Evolutionary conservation across 2,797 vertebrate species (phyloP), one percentile per base, ranked within the genome.

Genomic region (Heterohyrax brucei): DNA sequence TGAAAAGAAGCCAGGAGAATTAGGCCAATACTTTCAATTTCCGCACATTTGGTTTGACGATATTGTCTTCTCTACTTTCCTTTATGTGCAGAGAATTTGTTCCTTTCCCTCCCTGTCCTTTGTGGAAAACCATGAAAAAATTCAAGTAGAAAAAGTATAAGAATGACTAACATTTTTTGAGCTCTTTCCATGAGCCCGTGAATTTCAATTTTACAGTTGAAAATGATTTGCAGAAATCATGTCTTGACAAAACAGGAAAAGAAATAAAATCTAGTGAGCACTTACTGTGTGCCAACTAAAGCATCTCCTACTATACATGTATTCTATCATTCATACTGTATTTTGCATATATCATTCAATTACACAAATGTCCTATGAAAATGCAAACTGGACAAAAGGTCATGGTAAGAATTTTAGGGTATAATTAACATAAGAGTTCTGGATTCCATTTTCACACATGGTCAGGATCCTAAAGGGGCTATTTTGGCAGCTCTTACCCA

Each of bases 61-160:
- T 26, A 64, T 19, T 72, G 5, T 18, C 22, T 53, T 39, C 56
- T 24, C 48, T 90, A 88, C 44, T 89, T 8, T 61, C n/a, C 13
- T 94, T 93, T 56, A 79, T 28, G 22, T 7, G 14, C 77, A n/a
- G 19, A 70, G 39, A 87, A 73, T 77, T 87, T 4, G 16, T 84
- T 8, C 9, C 68, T 73, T 94, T 81, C 28, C 59, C 46, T 94
- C 76, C 30, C 75, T 77, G 13, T 76, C 84, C 64, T n/a, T 90
- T 79, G 72, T 24, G 19, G 56, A 68, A 28, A 73, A n/a, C 19
- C 59, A 46, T 70, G 75, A 79, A 33, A 92, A 95, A 70, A 75
- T 19, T 90, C 4, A 39, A 82, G 22, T 6, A 73, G 56, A 84
- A 89, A 91, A 91, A 68, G 39, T 39, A 39, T 19, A 81, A 46